Base-by-base conservation (phyloP, 2,888 invertebrate species). In the Fragum whitleyi region DNA sequence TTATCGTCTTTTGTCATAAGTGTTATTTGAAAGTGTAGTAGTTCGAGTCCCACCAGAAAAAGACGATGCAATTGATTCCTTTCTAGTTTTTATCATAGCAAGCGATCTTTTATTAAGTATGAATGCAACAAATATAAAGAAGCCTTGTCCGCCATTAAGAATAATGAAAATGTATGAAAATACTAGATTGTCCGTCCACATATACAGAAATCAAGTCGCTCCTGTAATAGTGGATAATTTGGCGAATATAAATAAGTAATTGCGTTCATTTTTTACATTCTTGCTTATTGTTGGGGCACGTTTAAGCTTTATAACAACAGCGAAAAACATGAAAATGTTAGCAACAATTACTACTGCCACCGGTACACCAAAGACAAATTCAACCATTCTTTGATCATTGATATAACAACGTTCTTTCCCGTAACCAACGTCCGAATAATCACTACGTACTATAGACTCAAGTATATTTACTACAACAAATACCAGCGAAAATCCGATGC, bases 161-260 rank as follows among this genome's bases (percentile, higher is more conserved):
- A 83, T 51, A 29, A 79, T 83, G 59, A 83, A 83, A 19, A 79
- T 36, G 53, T 79, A 83, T 19, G 83, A 83, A 36, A 83, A 77
- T 2, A 29, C 74, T 1, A n/a, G 0, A 19, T 29, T 28, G 23
- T n/a, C 70, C 1, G 79, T 79, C 79, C 79, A 83, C 14, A 51
- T 61, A 32, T 74, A 74, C 1, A 83, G 42, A 36, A 83, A 77
- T 79, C 83, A 83, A 14, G 67, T 74, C 5, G 71, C 29, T 5
- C 83, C 83, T 23, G 79, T 79, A 1, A 83, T 47, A 3, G 83
- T 65, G 9, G 83, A 79, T 14, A 83, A 53, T 53, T 79, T 79
- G 2, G 74, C 62, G 57, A 79, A 74, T 0, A 83, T 57, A 47
- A 74, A n/a, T 5, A 74, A 36, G 14, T 83, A 68, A 62, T 83